phyloP scores from a whole-genome alignment of 1,140 invertebrate genomes.

The Fopius arisanus region DNA sequence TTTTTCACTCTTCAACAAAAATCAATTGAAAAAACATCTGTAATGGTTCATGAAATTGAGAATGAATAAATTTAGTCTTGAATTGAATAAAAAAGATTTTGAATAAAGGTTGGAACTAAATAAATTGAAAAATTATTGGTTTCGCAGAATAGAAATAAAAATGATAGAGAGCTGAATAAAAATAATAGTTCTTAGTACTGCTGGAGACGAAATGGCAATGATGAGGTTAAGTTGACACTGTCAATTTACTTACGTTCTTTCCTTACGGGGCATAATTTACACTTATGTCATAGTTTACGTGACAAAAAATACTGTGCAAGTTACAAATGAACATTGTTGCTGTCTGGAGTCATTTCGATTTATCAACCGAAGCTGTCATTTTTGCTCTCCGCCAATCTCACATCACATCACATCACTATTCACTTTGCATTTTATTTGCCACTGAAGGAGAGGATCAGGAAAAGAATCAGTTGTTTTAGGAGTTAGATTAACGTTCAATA shows the following conservation, averaged over 20 bases:
- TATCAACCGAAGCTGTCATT: constrained; percentile 15
- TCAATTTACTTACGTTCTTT: constrained; percentile 55
- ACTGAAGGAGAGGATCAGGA: too few species aligned
- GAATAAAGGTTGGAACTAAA: too few species aligned
- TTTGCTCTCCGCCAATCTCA: background rate
- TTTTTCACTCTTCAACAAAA: too few species aligned
- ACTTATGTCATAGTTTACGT: constrained; percentile 31
- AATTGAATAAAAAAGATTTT: too few species aligned
- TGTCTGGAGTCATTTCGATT: background rate
- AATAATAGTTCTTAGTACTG: background rate
- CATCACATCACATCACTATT: background rate
- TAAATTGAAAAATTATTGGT: too few species aligned
- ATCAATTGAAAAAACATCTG: too few species aligned
- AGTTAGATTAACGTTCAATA: too few species aligned
- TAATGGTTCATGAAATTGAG: too few species aligned
- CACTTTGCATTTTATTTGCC: background rate
- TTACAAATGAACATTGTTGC: background rate
- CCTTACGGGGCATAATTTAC: constrained; percentile 63
- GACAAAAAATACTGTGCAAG: background rate
- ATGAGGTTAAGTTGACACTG: constrained; percentile 12
- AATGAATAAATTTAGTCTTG: too few species aligned
- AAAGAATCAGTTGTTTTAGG: too few species aligned
- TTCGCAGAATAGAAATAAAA: constrained; percentile 11
- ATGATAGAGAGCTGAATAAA: background rate
- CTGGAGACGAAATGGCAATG: background rate